Conservation (phyloP, 2,113 vertebrate genomes). For the Holacanthus passer region DNA sequence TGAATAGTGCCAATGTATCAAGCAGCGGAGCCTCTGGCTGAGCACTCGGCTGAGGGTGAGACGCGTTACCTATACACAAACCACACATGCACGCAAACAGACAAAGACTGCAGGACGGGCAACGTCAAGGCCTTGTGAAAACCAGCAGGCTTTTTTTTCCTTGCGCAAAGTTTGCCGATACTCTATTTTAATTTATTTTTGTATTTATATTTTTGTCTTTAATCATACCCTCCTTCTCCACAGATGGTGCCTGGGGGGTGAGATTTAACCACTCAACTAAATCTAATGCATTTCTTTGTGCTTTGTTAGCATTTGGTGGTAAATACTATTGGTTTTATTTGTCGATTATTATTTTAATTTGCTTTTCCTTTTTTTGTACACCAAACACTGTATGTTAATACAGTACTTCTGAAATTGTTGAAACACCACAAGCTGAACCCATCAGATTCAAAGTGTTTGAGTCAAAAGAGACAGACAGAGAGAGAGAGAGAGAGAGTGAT, state of each 20-base stretch:
- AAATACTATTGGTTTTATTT: constrained; percentile 60
- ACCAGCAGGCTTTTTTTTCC: constrained; percentile 8
- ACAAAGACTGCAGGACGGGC: constrained; percentile 11
- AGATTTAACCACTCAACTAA: constrained; percentile 64
- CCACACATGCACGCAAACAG: constrained; percentile 1
- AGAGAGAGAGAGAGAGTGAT: constrained; percentile 47
- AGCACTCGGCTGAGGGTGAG: neutral
- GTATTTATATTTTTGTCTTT: constrained; percentile 42
- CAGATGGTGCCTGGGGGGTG: constrained; percentile 35
- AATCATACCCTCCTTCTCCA: constrained; percentile 43
- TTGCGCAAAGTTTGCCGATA: constrained; percentile 12
- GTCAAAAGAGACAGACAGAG: constrained; percentile 71
- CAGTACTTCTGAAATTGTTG: constrained; percentile 75
- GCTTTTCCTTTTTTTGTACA: constrained; percentile 49
- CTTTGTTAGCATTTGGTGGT: constrained; percentile 53
- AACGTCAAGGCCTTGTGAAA: neutral
- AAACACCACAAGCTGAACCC: constrained; percentile 81
- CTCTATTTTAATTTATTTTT: constrained; percentile 33
- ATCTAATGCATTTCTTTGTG: constrained; percentile 56
- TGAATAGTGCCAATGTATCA: neutral
- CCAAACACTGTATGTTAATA: constrained; percentile 65
- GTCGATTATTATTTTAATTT: constrained; percentile 61
- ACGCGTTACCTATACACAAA: constrained; percentile 17
- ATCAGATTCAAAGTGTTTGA: constrained; percentile 83
- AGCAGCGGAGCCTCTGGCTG: neutral